Evolutionary conservation across 2,113 vertebrate species (phyloP).

Genomic region (Neopipo cinnamomea): DNA sequence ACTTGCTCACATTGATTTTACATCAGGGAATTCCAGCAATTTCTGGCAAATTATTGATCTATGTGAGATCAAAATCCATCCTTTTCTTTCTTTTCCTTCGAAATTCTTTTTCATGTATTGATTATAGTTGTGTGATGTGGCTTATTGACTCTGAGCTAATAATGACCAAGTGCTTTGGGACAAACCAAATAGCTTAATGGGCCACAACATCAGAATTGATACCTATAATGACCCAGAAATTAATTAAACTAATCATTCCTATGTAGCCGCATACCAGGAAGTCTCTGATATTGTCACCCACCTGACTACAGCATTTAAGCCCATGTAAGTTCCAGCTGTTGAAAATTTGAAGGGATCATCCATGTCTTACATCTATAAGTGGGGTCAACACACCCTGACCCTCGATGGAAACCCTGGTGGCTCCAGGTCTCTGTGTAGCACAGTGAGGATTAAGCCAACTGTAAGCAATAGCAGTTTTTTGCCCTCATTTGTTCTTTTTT

Average conservation of each 20-base stretch:
- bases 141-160: conserved; percentile 39
- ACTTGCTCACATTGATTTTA: conserved; percentile 52
- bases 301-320: background rate
- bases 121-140: background rate
- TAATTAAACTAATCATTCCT: conserved; percentile 28
- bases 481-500: background rate
- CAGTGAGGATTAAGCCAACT: background rate
- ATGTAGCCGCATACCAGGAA: background rate
- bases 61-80: background rate
- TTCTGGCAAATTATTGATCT: conserved; percentile 50
- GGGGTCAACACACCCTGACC: background rate
- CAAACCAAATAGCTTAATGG: conserved; percentile 29
- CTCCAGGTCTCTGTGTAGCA: background rate
- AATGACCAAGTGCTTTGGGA: conserved; percentile 7
- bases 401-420: background rate
- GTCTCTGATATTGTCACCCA: background rate
- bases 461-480: background rate
- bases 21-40: conserved; percentile 47
- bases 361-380: rapidly evolving
- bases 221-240: conserved; percentile 2
- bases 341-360: background rate
- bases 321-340: background rate
- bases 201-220: conserved; percentile 15
- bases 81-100: conserved; percentile 42
- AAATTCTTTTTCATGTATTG: conserved; percentile 24